Evolutionary conservation across 2,888 invertebrate genomes (phyloP), one percentile per base, ranked within the genome.

Genomic region (Drosophila silvestris): DNA sequence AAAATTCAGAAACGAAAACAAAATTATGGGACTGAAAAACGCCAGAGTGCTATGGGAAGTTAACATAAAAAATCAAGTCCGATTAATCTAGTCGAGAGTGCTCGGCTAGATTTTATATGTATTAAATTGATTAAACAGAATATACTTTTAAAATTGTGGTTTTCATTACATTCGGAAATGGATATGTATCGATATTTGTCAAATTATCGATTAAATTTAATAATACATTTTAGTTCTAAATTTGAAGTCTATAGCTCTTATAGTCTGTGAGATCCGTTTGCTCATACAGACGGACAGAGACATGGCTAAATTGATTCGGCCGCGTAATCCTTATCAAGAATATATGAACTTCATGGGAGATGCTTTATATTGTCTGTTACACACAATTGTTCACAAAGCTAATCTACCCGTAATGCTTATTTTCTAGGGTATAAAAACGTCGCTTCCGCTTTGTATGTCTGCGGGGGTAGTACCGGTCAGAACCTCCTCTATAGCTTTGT

Each of bases 391-490:
- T 5, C 10, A 41, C 10, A n/a, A n/a, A n/a, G n/a, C n/a, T 26
- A 47, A 5, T 4, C 16, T 26, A 16, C 47, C 9, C 16, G 9
- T 9, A 16, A 26, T 9, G 16, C 4, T 10, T 47, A 9, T 16
- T 16, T 47, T 16, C 47, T 26, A 26, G 16, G 22, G 47, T 26
- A 47, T 16, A 51, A 56, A 68, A 77, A 54, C 73, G 81, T 83
- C 75, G 75, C 75, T 77, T 81, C 71, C 74, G 74, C 64, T 74
- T 79, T 79, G 70, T 69, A 75, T 81, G 74, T 74, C 73, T 75
- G 50, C 62, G 28, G 12, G 5, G 47, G 19, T 33, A n/a, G 7
- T 16, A 4, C 47, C 22, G 47, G 47, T 9, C 32, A 10, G 16
- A 28, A 28, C 37, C 19, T 50, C 54, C 53, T 54, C 37, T 39